phyloP scores from a whole-genome alignment of 2,113 vertebrate species.

The Tyrannus savana region DNA sequence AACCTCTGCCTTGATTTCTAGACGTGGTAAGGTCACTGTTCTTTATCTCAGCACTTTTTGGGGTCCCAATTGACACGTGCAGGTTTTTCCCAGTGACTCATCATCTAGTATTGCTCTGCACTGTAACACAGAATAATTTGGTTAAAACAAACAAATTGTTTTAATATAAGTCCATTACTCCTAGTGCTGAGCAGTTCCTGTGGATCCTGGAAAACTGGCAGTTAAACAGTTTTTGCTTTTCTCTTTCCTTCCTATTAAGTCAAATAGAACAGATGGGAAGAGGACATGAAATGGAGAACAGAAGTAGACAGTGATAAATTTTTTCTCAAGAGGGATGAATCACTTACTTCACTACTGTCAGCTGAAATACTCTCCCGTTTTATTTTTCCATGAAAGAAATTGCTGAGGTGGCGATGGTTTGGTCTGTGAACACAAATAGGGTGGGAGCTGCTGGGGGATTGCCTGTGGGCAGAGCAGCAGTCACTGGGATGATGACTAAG shows the following conservation, averaged over 20 bases:
- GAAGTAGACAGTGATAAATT: slow-evolving; percentile 35
- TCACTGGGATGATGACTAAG: neutral
- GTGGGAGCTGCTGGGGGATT: neutral
- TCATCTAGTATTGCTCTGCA: neutral
- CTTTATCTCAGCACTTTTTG: neutral
- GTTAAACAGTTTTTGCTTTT: neutral
- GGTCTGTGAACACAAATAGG: neutral
- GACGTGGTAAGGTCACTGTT: neutral
- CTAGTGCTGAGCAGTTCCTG: neutral
- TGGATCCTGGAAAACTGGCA: neutral
- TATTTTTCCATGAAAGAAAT: slow-evolving; percentile 38
- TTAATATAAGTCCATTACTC: neutral
- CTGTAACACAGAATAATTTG: neutral
- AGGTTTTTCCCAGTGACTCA: neutral
- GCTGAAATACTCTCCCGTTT: slow-evolving; percentile 30
- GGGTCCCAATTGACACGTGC: neutral
- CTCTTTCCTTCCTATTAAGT: slow-evolving; percentile 29
- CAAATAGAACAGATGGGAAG: slow-evolving; percentile 45
- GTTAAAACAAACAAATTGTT: neutral
- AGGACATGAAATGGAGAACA: slow-evolving; percentile 31
- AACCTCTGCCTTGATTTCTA: neutral
- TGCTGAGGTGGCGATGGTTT: neutral
- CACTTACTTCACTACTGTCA: slow-evolving; percentile 28
- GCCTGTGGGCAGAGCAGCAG: neutral
- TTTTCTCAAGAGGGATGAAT: slow-evolving; percentile 47